Evolutionary conservation across 2,113 vertebrate genomes (phyloP), one percentile per base, ranked within the genome.

Genomic region (Gymnorhina tibicen): DNA sequence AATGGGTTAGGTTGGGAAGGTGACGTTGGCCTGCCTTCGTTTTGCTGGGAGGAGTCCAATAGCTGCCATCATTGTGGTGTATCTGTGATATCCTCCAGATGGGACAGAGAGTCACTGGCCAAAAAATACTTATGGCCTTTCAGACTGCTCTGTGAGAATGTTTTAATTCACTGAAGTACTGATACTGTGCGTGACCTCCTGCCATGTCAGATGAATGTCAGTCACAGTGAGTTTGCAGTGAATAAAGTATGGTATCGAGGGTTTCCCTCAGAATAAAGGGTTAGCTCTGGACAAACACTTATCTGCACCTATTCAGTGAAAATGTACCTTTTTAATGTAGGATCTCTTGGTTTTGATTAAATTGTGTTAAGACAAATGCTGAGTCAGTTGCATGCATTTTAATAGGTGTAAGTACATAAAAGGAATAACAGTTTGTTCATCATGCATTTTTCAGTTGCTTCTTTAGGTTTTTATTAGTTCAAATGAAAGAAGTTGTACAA

Each of bases 51-150:
- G 46, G 27, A 63, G 16, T 26, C 35, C 49, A 21, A 3, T 28
- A 59, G 35, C 44, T 72, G 20, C 58, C 72, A 12, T 39, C 0
- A 2, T 52, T 2, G 0, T 11, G 23, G 30, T 3, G 1, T 64
- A 7, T 76, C 24, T 80, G 41, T 63, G 70, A 23, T 56, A 32
- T 7, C 68, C 26, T 77, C 42, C 1, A 0, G 26, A 16, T 3
- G 2, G 50, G 50, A 28, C 33, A 58, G 44, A 37, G 21, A 28
- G 30, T 64, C 53, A 33, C 32, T 68, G 74, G 11, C 82, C 50
- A 49, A 15, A 80, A 77, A 46, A 70, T 10, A 16, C 47, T 9
- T 50, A 28, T 74, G 68, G 73, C 39, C 39, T 70, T 74, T 67
- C 39, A 64, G 47, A n/a, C 35, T 2, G 1, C 28, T 83, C 23